phyloP scores from a whole-genome alignment of 53 echinoderm and acorn worm species.

The Hippasteria phrygiana region DNA sequence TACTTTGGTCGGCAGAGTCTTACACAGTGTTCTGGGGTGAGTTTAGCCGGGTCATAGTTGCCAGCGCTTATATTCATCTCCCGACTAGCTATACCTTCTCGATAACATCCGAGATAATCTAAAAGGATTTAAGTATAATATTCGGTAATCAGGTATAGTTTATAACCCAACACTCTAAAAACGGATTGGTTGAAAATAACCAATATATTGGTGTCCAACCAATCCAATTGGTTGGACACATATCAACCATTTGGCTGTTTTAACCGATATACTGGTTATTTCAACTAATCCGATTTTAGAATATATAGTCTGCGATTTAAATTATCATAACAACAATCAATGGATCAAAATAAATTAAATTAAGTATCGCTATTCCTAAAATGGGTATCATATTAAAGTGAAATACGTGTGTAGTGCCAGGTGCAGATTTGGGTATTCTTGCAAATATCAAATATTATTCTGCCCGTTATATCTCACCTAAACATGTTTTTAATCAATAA shows the following conservation, averaged over 20 bases:
- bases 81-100: neutral
- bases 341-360: too few relatives aligned
- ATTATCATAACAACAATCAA: neutral
- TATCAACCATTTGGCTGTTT: neutral
- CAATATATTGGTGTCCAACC: too few relatives aligned
- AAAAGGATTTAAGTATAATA: neutral
- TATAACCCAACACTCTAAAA: too few relatives aligned
- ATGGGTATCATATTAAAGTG: too few relatives aligned
- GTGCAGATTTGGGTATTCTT: too few relatives aligned
- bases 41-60: neutral
- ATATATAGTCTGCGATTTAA: neutral
- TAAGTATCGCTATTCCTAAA: too few relatives aligned
- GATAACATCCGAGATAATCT: constrained; percentile 20
- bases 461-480: too few relatives aligned
- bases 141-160: neutral
- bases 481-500: too few relatives aligned
- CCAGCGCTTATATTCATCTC: constrained; percentile 22
- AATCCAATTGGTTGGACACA: too few relatives aligned
- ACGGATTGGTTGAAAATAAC: too few relatives aligned
- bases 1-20: neutral
- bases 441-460: too few relatives aligned
- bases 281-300: neutral
- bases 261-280: neutral
- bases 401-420: too few relatives aligned
- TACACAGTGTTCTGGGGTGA: neutral